Percentiles rank a stretch among this genome's conserved stretches.
Evolutionary conservation across 1,140 invertebrate genomes (phyloP).

Genomic region (Lepidurus packardi): DNA sequence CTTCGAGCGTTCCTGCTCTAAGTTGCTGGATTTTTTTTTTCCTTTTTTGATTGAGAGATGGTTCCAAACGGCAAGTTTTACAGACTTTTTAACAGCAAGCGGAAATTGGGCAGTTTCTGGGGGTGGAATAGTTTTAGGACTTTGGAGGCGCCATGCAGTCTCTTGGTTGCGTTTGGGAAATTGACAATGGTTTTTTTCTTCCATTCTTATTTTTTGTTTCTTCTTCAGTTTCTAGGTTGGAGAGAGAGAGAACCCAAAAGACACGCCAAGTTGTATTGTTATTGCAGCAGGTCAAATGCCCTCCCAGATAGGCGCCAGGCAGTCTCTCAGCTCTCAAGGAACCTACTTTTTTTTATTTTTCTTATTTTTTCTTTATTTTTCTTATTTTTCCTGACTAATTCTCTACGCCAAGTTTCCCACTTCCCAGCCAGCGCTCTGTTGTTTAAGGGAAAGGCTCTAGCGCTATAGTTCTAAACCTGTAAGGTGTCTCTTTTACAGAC

Average conservation of each 20-base stretch:
- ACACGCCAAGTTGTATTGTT: neutral
- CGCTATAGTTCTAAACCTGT: neutral
- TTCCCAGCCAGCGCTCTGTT: neutral
- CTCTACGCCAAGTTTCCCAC: neutral
- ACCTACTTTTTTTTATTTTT: neutral
- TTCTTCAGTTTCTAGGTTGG: neutral
- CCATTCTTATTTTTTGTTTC: neutral
- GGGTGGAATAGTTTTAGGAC: neutral
- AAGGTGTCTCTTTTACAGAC: neutral
- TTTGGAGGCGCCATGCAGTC: neutral
- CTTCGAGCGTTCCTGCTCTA: neutral
- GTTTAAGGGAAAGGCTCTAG: neutral
- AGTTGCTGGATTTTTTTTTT: too few relatives aligned
- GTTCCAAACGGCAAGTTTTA: too few relatives aligned
- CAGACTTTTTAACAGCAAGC: neutral
- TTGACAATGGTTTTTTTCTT: neutral
- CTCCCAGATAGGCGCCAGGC: conserved; percentile 7
- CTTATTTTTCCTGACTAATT: neutral
- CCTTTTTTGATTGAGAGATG: too few relatives aligned
- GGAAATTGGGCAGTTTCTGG: conserved; percentile 6
- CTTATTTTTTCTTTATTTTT: too few relatives aligned
- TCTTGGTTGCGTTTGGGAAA: neutral
- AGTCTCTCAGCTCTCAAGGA: neutral
- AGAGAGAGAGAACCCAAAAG: neutral
- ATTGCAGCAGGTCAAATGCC: conserved; percentile 21